A percentile compares a stretch with the other conserved stretches of the same genome.
Evolutionary conservation across 2,888 invertebrate species (phyloP).

Genomic region (Anarsia innoxiella): DNA sequence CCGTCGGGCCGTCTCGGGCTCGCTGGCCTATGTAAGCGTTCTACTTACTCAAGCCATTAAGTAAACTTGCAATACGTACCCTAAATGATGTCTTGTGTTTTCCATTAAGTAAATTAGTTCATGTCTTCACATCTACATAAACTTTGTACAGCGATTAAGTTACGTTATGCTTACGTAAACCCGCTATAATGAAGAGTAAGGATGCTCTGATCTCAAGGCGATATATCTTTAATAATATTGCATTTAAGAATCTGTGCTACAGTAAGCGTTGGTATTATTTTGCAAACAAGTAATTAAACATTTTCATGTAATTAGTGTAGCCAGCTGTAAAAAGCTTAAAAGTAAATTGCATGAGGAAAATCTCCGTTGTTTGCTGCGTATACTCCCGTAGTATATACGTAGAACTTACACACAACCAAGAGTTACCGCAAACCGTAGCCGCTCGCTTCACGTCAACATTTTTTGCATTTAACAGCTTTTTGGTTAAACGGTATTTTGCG

Average conservation of each 20-base stretch:
- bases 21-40: slow-evolving; percentile 25
- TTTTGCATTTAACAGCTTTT: slow-evolving; percentile 9
- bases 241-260: too few species aligned
- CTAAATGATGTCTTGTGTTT: slow-evolving; percentile 23
- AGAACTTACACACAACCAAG: background rate
- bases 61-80: slow-evolving; percentile 15
- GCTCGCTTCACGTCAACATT: slow-evolving; percentile 5
- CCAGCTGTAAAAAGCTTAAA: too few species aligned
- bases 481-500: slow-evolving; percentile 7
- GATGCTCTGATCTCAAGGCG: too few species aligned
- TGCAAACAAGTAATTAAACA: too few species aligned
- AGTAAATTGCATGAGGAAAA: too few species aligned
- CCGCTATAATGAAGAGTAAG: too few species aligned
- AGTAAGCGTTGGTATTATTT: too few species aligned
- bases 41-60: slow-evolving; percentile 19
- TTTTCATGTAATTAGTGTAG: too few species aligned
- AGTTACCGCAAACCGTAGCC: slow-evolving; percentile 6
- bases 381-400: too few species aligned
- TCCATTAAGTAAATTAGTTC: slow-evolving; percentile 36
- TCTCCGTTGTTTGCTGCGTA: background rate
- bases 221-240: too few species aligned
- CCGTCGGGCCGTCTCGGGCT: slow-evolving; percentile 21
- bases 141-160: background rate
- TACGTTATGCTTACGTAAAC: too few species aligned
- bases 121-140: background rate